phyloP scores from a whole-genome alignment of 2,797 vertebrate species.

The Adrianichthys oophorus region DNA sequence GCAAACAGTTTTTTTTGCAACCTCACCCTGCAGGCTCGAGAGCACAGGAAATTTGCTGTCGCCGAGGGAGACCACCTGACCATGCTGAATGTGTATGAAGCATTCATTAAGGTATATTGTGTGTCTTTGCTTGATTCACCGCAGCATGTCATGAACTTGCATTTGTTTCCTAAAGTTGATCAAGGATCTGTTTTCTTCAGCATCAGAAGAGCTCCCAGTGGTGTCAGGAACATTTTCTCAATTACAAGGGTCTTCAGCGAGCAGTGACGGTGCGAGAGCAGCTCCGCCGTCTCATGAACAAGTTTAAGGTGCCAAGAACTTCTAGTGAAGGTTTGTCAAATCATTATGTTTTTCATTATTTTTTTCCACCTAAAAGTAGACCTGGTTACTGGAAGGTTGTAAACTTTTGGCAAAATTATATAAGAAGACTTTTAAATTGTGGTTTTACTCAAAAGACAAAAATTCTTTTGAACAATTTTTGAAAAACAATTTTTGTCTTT shows the following conservation, averaged over 20 bases:
- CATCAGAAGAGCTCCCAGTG: constrained; percentile 97
- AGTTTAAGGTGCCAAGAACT: constrained; percentile 93
- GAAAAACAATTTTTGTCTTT: too few species aligned
- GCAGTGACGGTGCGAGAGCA: constrained; percentile 93
- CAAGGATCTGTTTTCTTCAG: constrained; percentile 63
- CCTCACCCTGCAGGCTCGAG: constrained; percentile 80
- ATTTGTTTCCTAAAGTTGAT: constrained; percentile 9
- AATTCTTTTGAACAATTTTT: too few species aligned
- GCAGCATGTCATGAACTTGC: not conserved
- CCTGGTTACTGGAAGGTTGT: too few species aligned
- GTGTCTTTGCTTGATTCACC: not conserved
- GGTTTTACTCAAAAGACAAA: too few species aligned
- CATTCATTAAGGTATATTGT: constrained; percentile 90
- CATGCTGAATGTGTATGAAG: constrained; percentile 98
- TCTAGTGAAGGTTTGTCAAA: constrained; percentile 90
- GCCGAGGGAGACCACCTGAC: constrained; percentile 98
- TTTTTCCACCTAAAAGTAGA: not conserved
- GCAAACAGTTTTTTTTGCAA: constrained; percentile 32
- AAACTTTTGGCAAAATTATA: too few species aligned
- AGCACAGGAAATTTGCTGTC: constrained; percentile 97
- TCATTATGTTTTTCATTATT: not conserved
- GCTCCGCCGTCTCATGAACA: constrained; percentile 92
- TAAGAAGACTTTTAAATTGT: too few species aligned
- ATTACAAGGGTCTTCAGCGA: constrained; percentile 95
- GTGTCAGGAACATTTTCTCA: constrained; percentile 97